Evolutionary conservation across 2,113 vertebrate genomes (phyloP).

Genomic region (Macrotus californicus): DNA sequence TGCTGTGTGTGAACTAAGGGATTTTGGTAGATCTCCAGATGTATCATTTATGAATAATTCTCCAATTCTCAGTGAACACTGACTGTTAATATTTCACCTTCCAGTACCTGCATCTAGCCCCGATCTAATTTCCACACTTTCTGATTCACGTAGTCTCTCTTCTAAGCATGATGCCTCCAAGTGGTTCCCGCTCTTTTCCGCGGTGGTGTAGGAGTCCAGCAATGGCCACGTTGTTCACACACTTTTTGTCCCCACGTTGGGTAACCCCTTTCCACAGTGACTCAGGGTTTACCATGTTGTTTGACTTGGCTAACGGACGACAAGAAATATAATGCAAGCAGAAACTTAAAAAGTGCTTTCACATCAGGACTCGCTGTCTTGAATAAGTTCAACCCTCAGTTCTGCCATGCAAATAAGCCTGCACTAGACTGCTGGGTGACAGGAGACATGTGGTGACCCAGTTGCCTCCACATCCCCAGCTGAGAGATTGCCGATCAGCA

Average conservation of each 20-base stretch:
- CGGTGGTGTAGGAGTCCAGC: neutral
- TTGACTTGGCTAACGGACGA: neutral
- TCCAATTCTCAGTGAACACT: neutral
- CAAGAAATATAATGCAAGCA: neutral
- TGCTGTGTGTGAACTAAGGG: neutral
- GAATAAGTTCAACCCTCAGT: neutral
- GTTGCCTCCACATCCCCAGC: rapidly evolving
- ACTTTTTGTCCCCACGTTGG: neutral
- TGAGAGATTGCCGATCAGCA: neutral
- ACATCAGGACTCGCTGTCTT: neutral
- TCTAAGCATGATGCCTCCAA: neutral
- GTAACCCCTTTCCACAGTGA: neutral
- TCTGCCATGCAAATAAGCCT: neutral
- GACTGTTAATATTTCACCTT: neutral
- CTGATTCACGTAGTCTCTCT: neutral
- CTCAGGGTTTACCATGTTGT: neutral
- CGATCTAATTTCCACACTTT: neutral
- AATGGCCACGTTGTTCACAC: neutral
- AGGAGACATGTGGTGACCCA: neutral
- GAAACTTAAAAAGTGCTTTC: neutral
- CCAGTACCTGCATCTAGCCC: neutral
- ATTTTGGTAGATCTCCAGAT: neutral
- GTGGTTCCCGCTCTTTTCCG: neutral
- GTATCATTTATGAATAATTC: neutral
- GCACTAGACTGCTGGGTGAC: neutral